phyloP scores from a whole-genome alignment of 2,888 invertebrate species.

The Drosophila colorata region DNA sequence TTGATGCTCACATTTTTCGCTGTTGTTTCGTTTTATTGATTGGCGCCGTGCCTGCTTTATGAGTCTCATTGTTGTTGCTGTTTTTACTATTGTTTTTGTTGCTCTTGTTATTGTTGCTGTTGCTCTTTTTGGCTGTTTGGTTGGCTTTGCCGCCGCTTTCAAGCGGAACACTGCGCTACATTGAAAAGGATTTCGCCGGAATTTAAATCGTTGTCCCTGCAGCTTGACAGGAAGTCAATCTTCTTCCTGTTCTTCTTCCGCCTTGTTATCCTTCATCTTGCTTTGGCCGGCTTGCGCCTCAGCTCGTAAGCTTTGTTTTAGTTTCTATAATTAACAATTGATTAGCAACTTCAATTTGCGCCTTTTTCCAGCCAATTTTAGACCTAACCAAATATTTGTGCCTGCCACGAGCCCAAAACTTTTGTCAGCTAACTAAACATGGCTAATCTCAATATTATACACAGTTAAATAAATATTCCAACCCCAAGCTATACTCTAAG shows the following conservation, averaged over 20 bases:
- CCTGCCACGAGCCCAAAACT: background rate
- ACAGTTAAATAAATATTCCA: background rate
- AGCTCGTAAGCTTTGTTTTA: slow-evolving; percentile 17
- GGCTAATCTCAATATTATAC: background rate
- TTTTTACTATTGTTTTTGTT: slow-evolving; percentile 13
- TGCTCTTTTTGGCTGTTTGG: slow-evolving; percentile 32
- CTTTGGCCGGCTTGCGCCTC: background rate
- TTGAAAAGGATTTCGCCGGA: slow-evolving; percentile 66
- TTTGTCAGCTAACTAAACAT: background rate
- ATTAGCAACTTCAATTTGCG: slow-evolving; percentile 14
- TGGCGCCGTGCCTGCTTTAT: slow-evolving; percentile 74
- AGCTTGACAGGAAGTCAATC: slow-evolving; percentile 29
- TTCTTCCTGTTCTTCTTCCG: background rate
- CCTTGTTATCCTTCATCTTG: slow-evolving; percentile 6
- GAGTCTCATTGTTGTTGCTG: slow-evolving; percentile 31
- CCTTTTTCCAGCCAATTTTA: background rate
- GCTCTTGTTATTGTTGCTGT: slow-evolving; percentile 31
- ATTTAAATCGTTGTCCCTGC: slow-evolving; percentile 58
- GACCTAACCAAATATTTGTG: slow-evolving; percentile 21
- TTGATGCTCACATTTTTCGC: slow-evolving; percentile 72
- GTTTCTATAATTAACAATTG: slow-evolving; percentile 37
- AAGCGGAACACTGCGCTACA: slow-evolving; percentile 56
- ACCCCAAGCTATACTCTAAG: background rate
- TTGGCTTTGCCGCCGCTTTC: slow-evolving; percentile 46
- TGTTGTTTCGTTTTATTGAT: slow-evolving; percentile 74